Evolutionary conservation across 2,797 vertebrate species (phyloP).

Genomic region (Oreonectes daqikongensis): DNA sequence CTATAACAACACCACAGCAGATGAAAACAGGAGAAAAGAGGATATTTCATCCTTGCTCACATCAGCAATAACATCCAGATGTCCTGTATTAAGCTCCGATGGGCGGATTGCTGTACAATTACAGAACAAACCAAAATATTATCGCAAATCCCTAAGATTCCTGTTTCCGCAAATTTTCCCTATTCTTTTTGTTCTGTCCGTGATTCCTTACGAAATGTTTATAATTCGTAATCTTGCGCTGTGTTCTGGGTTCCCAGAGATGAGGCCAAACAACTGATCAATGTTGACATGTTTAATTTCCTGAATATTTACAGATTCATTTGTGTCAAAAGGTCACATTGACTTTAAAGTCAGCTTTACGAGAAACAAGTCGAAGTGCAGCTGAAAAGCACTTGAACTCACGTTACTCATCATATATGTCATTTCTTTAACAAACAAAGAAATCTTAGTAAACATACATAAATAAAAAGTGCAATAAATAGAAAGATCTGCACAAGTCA

Average conservation of each 20-base stretch:
- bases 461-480: not conserved
- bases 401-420: no score
- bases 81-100: conserved; percentile 43
- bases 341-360: no score
- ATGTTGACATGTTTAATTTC: no score
- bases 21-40: conserved; percentile 4
- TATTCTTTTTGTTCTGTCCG: not conserved
- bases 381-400: no score
- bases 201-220: no score
- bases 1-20: not conserved
- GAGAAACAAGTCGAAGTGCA: no score
- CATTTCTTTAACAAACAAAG: not conserved
- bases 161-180: not conserved
- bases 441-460: not conserved
- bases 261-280: no score
- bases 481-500: not conserved
- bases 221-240: no score
- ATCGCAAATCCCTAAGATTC: conserved; percentile 54
- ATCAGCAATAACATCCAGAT: conserved; percentile 54
- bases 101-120: conserved; percentile 58
- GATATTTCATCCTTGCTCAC: conserved; percentile 28
- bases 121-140: conserved; percentile 51
- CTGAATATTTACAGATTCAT: no score
- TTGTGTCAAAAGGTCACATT: no score
- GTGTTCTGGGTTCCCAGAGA: no score